Evolutionary conservation across 1,140 invertebrate genomes (phyloP), one percentile per base, ranked within the genome.

Genomic region (Homalodisca vitripennis): DNA sequence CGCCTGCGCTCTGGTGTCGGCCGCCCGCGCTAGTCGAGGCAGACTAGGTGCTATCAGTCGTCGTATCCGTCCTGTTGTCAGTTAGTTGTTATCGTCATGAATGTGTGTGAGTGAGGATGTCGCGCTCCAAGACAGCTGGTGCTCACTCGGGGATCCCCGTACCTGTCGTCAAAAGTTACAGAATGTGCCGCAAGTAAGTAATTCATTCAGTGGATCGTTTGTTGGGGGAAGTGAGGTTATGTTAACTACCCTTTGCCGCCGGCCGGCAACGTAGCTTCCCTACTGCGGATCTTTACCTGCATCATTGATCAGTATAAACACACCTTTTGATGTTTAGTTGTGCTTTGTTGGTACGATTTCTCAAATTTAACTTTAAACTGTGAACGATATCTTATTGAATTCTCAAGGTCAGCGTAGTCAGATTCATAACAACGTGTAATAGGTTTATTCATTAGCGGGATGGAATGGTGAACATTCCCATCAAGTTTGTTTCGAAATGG

Each of bases 151-250:
- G 55, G n/a, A 60, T 60, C 26, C 55, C 55, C 22, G n/a, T n/a
- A n/a, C n/a, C n/a, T n/a, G 26, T 29, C 22, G 3, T 27, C 22
- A 60, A 6, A 3, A 29, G 24, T 27, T 30, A 60, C 55, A 60
- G 55, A 30, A 60, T 60, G 55, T 60, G 55, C n/a, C 55, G 55
- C 55, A 60, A 60, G 55, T 60, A 30, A 60, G 55, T 60, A 24
- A 10, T n/a, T 60, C 22, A 6, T 41, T 41, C 34, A 41, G 34
- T 41, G 6, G 6, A 17, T 41, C 20, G 48, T 53, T 53, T n/a
- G n/a, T 26, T 60, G n/a, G 14, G 6, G 6, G 26, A 60, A 29
- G 22, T 60, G 55, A 60, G 55, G 55, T 60, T 60, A 60, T 60
- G 55, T 60, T 20, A 14, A 14, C 48, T 51, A 20, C 6, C 14